Base-by-base conservation (phyloP, 2,888 invertebrate genomes). In the Eilema caniola region DNA sequence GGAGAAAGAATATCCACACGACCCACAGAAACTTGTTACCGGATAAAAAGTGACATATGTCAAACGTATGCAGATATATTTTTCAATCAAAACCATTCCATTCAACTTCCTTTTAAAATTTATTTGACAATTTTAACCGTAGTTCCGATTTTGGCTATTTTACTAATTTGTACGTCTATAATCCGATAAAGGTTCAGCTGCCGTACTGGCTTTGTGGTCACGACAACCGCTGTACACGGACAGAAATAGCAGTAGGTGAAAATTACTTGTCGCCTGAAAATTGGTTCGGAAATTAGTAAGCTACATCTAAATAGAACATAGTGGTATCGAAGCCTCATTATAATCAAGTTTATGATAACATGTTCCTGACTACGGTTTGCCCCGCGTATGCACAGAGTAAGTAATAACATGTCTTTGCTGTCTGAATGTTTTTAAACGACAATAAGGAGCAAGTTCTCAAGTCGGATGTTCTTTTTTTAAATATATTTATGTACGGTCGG, bases 221-320 rank as follows among this genome's bases (percentile, higher is more conserved):
- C 76, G 72, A 73, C 74, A 75, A 63, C 62, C 59, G 62, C 68
- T 80, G 76, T 77, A 78, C 75, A 79, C 74, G 81, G 72, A 70
- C 69, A 75, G 69, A 81, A 83, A 81, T 83, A 80, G 76, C 75
- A 77, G 79, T 76, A 69, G 73, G 76, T 71, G 74, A 75, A 74
- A 75, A 76, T 78, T 75, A 67, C 69, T 65, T 75, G 67, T 74
- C 72, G 67, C 70, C 73, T 77, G 78, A 76, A 83, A 85, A 84
- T 83, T 75, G 76, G 77, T 82, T 76, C 80, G 78, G 79, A 80
- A 77, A 82, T 79, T 76, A 75, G 79, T 77, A 67, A 74, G 71
- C 77, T 76, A 73, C 68, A 70, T 72, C 70, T 73, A 76, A 66
- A 71, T 66, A 24, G 20, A 24, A 63, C 47, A 67, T 57, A 16